Base-by-base conservation (phyloP, 2,797 vertebrate genomes). In the Philypnodon macrostomus region DNA sequence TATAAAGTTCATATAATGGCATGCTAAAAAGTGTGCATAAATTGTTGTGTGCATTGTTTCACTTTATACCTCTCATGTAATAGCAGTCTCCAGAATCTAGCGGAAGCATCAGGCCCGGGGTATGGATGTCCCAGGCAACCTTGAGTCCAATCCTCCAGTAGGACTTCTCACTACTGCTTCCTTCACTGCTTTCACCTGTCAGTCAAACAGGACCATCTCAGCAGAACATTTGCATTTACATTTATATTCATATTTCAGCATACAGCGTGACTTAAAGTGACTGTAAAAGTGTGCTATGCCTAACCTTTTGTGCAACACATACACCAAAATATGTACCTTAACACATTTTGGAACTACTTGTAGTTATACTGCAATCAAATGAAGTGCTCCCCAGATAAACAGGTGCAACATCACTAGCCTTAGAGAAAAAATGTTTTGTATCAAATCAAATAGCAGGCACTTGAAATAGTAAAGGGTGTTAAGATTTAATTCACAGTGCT, bases 101-200 rank as follows among this genome's bases (percentile, higher is more conserved):
- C 0, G 96, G 95, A 19, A 98, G 67, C 40, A 89, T 92, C 67
- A 98, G 85, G 18, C 96, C 96, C 27, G 96, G 95, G 5, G 95
- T 96, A 77, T 94, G 90, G 58, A 97, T 95, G 88, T 98, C 95
- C 96, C 96, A 98, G 0, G 96, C 95, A 24, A 98, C 91, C 83
- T 98, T 98, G 55, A 98, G 88, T 46, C 92, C 95, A 1, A 97
- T 87, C 0, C 94, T 92, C 96, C 96, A 98, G 47, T 84, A 79
- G 2, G 87, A 77, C 37, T 88, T 88, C 48, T 94, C 92, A 53
- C 84, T 84, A 60, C 83, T 77, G 13, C 80, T 38, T 5, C 84
- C 71, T 40, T 87, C 79, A 8, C 90, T 79, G 4, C 55, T 73
- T 42, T 77, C 80, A 73, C 85, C 88, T 90, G 87, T 74, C 70